Evolutionary conservation across 2,888 invertebrate species (phyloP).

Genomic region (Pasiphila rectangulata): DNA sequence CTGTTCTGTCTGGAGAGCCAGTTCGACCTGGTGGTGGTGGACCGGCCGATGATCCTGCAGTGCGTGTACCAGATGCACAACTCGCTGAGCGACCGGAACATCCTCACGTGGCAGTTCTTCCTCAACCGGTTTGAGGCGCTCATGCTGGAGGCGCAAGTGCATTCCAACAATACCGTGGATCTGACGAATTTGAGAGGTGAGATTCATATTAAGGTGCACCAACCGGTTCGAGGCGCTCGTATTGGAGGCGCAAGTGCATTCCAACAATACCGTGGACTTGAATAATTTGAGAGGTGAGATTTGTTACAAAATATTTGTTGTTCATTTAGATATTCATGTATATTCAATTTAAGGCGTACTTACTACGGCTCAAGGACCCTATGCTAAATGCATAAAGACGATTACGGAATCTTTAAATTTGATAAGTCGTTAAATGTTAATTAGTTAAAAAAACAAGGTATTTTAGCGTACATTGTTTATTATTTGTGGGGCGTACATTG

Average conservation of each 20-base stretch:
- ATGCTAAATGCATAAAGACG: too few relatives aligned
- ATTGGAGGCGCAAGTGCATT: slow-evolving; percentile 96
- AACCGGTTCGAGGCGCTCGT: slow-evolving; percentile 96
- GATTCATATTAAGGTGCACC: too few relatives aligned
- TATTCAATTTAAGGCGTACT: too few relatives aligned
- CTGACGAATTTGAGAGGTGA: slow-evolving; percentile 68
- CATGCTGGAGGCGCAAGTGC: slow-evolving; percentile 97
- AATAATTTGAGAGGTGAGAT: slow-evolving; percentile 46
- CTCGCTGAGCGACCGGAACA: slow-evolving; percentile 92
- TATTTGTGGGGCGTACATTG: too few relatives aligned
- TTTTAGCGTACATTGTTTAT: too few relatives aligned
- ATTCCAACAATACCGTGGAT: slow-evolving; percentile 91
- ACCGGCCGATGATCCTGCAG: slow-evolving; percentile 97
- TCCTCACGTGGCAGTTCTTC: slow-evolving; percentile 98
- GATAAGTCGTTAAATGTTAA: too few relatives aligned
- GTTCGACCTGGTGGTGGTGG: slow-evolving; percentile 98
- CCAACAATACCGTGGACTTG: slow-evolving; percentile 92
- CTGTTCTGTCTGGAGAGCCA: slow-evolving; percentile 97
- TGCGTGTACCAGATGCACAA: slow-evolving; percentile 97
- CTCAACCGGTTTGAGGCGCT: slow-evolving; percentile 95
- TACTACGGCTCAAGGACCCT: too few relatives aligned
- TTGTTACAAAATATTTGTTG: too few relatives aligned
- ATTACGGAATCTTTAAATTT: too few relatives aligned
- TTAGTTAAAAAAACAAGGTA: too few relatives aligned
- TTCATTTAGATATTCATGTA: too few relatives aligned